Evolutionary conservation across 2,113 vertebrate genomes (phyloP), one percentile per base, ranked within the genome.

Genomic region (Hydrochoerus hydrochaeris): DNA sequence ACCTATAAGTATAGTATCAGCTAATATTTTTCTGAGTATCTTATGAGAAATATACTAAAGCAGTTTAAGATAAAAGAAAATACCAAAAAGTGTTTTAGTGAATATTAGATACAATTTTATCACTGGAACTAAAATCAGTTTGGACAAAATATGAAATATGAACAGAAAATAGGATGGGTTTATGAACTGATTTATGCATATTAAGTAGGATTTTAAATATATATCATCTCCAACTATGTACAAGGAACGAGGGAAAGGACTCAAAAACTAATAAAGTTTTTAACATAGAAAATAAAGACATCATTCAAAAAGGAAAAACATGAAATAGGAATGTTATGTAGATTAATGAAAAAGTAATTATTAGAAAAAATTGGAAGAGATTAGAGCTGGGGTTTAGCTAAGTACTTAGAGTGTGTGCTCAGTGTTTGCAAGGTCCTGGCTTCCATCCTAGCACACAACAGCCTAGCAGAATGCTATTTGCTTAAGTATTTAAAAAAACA

Each of bases 21-120:
- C 91, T 95, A 93, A 80, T 81, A 85, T 81, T 89, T 88, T 83
- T 35, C 19, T 26, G 2, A 82, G 4, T 73, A 14, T 28, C 82
- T 85, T 41, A 12, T 85, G 85, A 89, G 49, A 85, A 94, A 91
- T 88, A 86, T 19, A 49, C 14, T 73, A 88, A 95, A 84, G 14
- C 4, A n/a, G 16, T 35, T 73, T 81, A 69, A 67, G 11, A 75
- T 85, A 84, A 80, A 6, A 82, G 58, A 82, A 78, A 77, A 38
- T 14, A 38, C 11, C 49, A 57, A 84, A 77, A 32, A 86, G 77
- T 85, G 52, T 85, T 73, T 65, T 22, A 83, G 44, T 80, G 19
- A 58, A 4, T 5, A 73, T 44, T 19, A 17, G 28, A 80, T 80
- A 20, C 63, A 73, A 65, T 88, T 44, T 71, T 93, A 52, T 80